These are phyloP conservation scores for Acropternis orthonyx DNA, from an alignment of 2,797 vertebrate genomes.

Conservation along the genomic window DNA sequence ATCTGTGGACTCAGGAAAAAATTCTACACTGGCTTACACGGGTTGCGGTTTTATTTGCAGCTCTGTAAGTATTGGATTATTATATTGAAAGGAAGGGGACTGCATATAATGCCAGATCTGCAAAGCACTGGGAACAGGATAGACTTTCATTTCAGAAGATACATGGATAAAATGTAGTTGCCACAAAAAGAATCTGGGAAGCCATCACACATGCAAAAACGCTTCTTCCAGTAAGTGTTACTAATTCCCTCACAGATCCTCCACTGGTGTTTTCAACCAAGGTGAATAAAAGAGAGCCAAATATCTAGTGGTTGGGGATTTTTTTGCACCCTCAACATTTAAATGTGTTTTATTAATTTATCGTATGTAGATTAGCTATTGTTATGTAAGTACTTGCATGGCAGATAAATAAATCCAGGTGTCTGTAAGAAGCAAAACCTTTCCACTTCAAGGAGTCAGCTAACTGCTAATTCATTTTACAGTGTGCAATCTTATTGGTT, in stretches of 20 bases:
- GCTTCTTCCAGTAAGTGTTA: neutral
- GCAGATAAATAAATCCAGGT: slow-evolving; percentile 8
- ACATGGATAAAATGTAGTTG: neutral
- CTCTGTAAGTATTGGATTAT: neutral
- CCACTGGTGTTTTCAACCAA: neutral
- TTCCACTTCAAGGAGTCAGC: slow-evolving; percentile 30
- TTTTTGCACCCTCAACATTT: neutral
- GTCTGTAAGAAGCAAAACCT: neutral
- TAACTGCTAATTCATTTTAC: slow-evolving; percentile 11
- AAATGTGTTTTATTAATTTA: slow-evolving; percentile 28
- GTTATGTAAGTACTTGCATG: neutral
- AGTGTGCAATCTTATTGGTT: neutral
- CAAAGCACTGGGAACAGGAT: neutral
- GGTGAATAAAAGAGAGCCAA: neutral
- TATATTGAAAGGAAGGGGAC: neutral
- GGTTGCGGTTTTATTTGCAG: neutral
- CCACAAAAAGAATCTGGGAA: neutral
- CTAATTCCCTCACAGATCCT: neutral
- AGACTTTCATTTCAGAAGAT: neutral
- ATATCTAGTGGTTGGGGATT: neutral
- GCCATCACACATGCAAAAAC: neutral
- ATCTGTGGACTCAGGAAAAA: slow-evolving; percentile 14
- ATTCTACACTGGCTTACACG: neutral
- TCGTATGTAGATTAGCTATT: slow-evolving; percentile 4
- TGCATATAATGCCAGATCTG: neutral